phyloP scores from a whole-genome alignment of 2,113 vertebrate genomes.

The Sapayoa aenigma region DNA sequence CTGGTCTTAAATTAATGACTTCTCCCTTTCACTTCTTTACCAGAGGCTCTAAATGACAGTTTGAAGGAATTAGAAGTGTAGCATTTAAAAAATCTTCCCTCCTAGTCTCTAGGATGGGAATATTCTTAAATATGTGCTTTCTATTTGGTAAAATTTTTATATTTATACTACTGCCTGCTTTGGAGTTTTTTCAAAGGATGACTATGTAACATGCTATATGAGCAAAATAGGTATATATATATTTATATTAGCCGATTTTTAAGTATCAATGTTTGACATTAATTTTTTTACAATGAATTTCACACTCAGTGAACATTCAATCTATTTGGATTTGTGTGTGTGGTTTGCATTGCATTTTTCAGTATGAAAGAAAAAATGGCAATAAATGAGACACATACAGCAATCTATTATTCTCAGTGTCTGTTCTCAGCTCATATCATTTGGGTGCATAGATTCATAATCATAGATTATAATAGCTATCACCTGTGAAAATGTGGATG shows the following conservation, averaged over 20 bases:
- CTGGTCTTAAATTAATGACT: constrained; percentile 68
- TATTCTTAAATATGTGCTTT: constrained; percentile 8
- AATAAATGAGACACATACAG: constrained; percentile 67
- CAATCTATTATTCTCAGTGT: constrained; percentile 59
- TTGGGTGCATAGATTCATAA: constrained; percentile 68
- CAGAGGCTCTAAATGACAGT: constrained; percentile 54
- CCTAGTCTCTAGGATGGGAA: constrained; percentile 26
- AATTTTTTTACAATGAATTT: constrained; percentile 63
- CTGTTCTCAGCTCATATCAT: constrained; percentile 63
- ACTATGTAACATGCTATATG: background rate
- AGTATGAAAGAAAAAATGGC: constrained; percentile 55
- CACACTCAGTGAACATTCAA: constrained; percentile 57
- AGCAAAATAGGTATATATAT: constrained; percentile 22
- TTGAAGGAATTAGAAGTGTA: constrained; percentile 51
- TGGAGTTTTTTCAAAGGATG: background rate
- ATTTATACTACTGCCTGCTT: background rate
- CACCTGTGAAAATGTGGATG: constrained; percentile 68
- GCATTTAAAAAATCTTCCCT: constrained; percentile 6
- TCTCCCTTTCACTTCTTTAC: constrained; percentile 57
- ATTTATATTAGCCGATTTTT: background rate
- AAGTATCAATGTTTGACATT: constrained; percentile 4
- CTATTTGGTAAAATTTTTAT: background rate
- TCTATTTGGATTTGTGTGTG: constrained; percentile 47
- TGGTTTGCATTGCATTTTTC: constrained; percentile 49
- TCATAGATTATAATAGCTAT: constrained; percentile 73